A percentile compares a stretch with the other conserved stretches of the same genome.
Conservation (phyloP, 2,888 invertebrate genomes). For the Tridacna crocea region DNA sequence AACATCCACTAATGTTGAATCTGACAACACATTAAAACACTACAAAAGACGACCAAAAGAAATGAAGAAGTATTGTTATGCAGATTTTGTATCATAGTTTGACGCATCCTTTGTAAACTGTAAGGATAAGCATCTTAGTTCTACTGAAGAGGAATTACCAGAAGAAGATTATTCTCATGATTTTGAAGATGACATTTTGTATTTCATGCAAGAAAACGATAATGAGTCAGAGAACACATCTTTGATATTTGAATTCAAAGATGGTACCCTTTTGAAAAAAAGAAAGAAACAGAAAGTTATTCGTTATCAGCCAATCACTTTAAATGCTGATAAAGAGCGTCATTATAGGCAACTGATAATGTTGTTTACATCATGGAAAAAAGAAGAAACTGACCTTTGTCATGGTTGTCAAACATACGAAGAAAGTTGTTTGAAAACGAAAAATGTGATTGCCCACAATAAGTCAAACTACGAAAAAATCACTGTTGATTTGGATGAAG, state of each 20-base stretch:
- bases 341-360: constrained; percentile 65
- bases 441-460: constrained; percentile 3
- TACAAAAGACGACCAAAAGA: constrained; percentile 47
- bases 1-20: neutral
- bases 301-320: constrained; percentile 33
- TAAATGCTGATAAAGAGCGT: constrained; percentile 38
- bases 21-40: constrained; percentile 47
- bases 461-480: neutral
- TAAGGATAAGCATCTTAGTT: neutral
- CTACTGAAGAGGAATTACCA: constrained; percentile 20
- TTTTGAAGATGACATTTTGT: constrained; percentile 17
- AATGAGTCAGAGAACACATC: too few species aligned
- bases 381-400: constrained; percentile 65
- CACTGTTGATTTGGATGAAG: neutral
- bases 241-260: too few species aligned
- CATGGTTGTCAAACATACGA: constrained; percentile 37
- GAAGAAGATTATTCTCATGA: constrained; percentile 28
- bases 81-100: constrained; percentile 53
- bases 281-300: constrained; percentile 41
- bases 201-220: too few species aligned
- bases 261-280: neutral
- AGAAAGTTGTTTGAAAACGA: constrained; percentile 24
- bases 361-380: constrained; percentile 73
- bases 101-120: neutral
- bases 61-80: too few species aligned